Percentiles rank a stretch among this genome's conserved stretches.
Evolutionary conservation across 2,888 invertebrate species (phyloP).

Genomic region (Cephalotes varians): DNA sequence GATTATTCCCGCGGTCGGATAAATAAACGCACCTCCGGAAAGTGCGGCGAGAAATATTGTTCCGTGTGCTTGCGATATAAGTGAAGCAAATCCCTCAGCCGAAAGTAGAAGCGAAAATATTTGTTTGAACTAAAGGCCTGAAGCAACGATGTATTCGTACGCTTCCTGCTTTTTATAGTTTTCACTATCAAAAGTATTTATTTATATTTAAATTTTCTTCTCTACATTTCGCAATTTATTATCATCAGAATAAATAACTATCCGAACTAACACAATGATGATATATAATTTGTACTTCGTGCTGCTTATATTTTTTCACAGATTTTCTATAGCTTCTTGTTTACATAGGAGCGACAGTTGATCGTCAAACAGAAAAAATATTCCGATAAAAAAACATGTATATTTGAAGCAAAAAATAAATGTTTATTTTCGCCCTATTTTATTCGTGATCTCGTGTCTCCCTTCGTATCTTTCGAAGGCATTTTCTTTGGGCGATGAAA

Average conservation of each 20-base stretch:
- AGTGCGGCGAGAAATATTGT: slow-evolving; percentile 30
- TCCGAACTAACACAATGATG: not conserved
- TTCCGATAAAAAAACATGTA: not conserved
- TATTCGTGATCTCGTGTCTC: not conserved
- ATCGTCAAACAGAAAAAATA: not conserved
- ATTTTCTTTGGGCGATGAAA: slow-evolving; percentile 12
- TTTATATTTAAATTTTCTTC: not conserved
- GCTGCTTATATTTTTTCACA: not conserved
- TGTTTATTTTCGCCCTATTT: slow-evolving; percentile 51
- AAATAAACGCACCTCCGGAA: slow-evolving; percentile 34
- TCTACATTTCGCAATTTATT: not conserved
- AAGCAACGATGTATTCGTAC: not conserved
- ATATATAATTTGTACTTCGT: not conserved
- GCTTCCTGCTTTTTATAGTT: not conserved
- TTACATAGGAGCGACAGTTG: not conserved
- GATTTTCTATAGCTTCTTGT: not conserved
- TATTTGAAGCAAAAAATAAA: not conserved
- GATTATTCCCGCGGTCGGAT: slow-evolving; percentile 7
- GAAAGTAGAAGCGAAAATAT: not conserved
- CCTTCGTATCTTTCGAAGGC: not conserved
- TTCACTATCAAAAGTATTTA: not conserved
- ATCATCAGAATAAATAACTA: not conserved
- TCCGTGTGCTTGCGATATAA: not conserved
- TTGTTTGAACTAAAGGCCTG: not conserved
- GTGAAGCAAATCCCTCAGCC: not conserved